Conservation (phyloP, 2,888 invertebrate genomes). For the Dynastes grantii region DNA sequence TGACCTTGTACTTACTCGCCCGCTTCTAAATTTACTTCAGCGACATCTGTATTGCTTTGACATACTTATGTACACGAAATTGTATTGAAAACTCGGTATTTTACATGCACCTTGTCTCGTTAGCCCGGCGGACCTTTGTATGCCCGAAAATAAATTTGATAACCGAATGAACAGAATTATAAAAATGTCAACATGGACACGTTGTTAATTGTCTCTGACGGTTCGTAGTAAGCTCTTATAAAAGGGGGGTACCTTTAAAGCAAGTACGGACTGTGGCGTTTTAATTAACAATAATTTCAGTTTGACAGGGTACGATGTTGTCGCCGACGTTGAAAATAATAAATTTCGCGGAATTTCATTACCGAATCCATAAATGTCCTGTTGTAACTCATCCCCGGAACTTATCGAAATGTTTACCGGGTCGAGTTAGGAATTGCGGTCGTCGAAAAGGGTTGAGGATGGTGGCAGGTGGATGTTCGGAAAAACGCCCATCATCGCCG, state of each 20-base stretch:
- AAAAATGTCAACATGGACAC: conserved; percentile 1
- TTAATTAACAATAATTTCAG: conserved; percentile 4
- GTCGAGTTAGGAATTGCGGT: not conserved
- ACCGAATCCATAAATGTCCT: not conserved
- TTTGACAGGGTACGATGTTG: not conserved
- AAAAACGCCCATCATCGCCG: not conserved
- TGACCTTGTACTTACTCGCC: no score
- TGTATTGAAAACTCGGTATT: no score
- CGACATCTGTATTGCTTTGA: no score
- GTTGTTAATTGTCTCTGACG: not conserved
- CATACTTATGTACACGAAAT: no score
- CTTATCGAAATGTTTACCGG: conserved; percentile 6
- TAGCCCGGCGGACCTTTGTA: no score
- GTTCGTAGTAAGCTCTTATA: not conserved
- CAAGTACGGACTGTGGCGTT: not conserved
- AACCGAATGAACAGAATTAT: not conserved
- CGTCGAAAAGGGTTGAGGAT: not conserved
- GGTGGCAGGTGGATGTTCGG: conserved; percentile 17
- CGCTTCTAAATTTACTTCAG: no score
- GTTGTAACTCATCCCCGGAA: conserved; percentile 6
- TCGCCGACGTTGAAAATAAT: not conserved
- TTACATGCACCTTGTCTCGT: no score
- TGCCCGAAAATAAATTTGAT: no score
- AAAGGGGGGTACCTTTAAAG: not conserved
- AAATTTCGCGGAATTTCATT: conserved; percentile 3